Evolutionary conservation across 2,113 vertebrate species (phyloP), one percentile per base, ranked within the genome.

Genomic region (Phylloscopus trochiloides): DNA sequence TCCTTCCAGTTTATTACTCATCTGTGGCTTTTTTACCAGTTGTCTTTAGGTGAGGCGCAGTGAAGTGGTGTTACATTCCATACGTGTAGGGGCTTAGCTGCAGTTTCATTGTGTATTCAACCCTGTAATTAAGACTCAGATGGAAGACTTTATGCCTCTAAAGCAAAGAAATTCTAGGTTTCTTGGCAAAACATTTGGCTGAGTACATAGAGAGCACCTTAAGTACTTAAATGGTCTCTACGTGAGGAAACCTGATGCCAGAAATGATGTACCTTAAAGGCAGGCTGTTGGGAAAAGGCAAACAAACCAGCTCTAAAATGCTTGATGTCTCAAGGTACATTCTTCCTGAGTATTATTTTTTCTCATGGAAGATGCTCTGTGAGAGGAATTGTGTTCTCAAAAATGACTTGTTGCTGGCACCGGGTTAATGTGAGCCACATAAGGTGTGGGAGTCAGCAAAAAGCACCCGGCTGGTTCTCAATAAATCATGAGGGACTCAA

Each of bases 51-150:
- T 88, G 93, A 97, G 96, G 94, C 0, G 6, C 95, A 97, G 93
- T 81, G 91, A 97, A 96, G 87, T 94, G 83, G 95, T 96, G 96
- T 95, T 96, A 95, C 97, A 98, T 98, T 97, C 97, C 97, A 97
- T 97, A 63, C 97, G 95, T 97, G 97, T 98, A 96, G 96, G 82
- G 97, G 86, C 97, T 97, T 95, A 98, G 96, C 96, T 95, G 91
- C 75, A 88, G 88, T 96, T 98, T 96, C 97, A 97, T 97, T 97
- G 97, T 96, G 94, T 95, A 93, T 95, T 97, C 95, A 98, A 97
- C 97, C 97, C 97, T 97, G 65, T 97, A 97, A 98, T 98, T 98
- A 98, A 95, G 96, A 94, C 67, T 96, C 91, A 95, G 92, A 97
- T 91, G 95, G 96, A 97, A 97, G 94, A 95, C 91, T 96, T 82